A percentile compares a stretch with the other conserved stretches of the same genome.
phyloP scores from a whole-genome alignment of 2,113 vertebrate species.

The Calidris pygmaea region DNA sequence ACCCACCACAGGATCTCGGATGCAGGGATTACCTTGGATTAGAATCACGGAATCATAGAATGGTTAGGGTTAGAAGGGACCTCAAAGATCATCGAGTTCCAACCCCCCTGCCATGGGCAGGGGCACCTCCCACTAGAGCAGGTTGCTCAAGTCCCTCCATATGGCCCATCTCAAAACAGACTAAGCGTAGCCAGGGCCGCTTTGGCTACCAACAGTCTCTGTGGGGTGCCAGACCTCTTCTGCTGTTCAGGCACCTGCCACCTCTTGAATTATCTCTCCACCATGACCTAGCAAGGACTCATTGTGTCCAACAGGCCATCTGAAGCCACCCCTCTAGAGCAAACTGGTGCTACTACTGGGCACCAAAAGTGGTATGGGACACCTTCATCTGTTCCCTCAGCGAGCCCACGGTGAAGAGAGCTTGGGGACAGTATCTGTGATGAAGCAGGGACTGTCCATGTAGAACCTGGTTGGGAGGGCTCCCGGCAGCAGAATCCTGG shows the following conservation, averaged over 20 bases:
- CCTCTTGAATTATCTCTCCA: not conserved
- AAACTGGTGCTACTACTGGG: not conserved
- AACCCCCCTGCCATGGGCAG: no score
- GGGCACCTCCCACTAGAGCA: no score
- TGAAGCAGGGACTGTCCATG: not conserved
- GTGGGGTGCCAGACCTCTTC: not conserved
- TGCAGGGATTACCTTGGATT: not conserved
- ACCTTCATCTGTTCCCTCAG: not conserved
- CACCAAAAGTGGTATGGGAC: rapidly evolving
- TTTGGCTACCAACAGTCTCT: not conserved
- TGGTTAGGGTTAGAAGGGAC: no score
- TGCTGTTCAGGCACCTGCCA: not conserved
- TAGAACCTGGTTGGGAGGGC: not conserved
- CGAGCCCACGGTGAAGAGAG: not conserved
- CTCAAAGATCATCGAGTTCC: no score
- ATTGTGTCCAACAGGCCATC: not conserved
- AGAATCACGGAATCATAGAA: not conserved
- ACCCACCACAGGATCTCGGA: not conserved
- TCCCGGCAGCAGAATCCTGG: not conserved
- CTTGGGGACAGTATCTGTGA: not conserved
- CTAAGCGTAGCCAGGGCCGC: not conserved
- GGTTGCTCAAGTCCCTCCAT: not conserved
- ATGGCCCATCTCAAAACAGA: not conserved
- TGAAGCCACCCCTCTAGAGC: not conserved
- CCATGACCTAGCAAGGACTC: not conserved